phyloP scores from a whole-genome alignment of 2,797 vertebrate species.

The Acanthurus tractus region DNA sequence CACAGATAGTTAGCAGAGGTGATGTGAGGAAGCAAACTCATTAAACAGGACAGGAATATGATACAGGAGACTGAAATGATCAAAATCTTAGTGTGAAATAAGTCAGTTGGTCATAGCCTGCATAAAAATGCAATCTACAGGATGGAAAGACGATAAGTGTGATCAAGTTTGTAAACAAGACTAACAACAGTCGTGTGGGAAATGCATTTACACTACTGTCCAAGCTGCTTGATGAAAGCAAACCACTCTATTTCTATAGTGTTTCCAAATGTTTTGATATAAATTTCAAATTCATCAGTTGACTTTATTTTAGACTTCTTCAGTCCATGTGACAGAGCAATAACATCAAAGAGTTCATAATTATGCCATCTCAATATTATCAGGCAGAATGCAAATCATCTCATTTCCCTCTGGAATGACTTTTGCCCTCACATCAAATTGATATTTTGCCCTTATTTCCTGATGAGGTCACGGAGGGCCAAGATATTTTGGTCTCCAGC shows the following conservation, averaged over 20 bases:
- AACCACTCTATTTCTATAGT: not conserved
- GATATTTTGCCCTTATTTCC: not conserved
- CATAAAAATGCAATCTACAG: not conserved
- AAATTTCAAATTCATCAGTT: conserved; percentile 12
- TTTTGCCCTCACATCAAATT: not conserved
- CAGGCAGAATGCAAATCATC: conserved; percentile 1
- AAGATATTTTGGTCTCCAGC: not conserved
- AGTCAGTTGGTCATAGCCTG: not conserved
- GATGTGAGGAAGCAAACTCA: conserved; percentile 24
- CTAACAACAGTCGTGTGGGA: conserved; percentile 1
- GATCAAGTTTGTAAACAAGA: not conserved
- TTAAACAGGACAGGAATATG: conserved; percentile 15
- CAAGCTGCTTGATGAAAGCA: conserved; percentile 8
- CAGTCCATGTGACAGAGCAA: not conserved
- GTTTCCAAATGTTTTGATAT: conserved; percentile 10
- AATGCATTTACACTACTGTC: not conserved
- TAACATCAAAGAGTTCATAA: not conserved
- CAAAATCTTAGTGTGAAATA: not conserved
- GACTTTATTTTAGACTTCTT: not conserved
- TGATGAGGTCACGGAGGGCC: not conserved
- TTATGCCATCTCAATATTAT: not conserved
- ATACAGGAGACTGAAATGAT: conserved; percentile 5
- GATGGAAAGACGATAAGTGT: not conserved
- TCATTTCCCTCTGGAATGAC: not conserved
- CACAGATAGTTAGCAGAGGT: conserved; percentile 22